Base-by-base conservation (phyloP, 2,888 invertebrate species). In the Acleris cristana region DNA sequence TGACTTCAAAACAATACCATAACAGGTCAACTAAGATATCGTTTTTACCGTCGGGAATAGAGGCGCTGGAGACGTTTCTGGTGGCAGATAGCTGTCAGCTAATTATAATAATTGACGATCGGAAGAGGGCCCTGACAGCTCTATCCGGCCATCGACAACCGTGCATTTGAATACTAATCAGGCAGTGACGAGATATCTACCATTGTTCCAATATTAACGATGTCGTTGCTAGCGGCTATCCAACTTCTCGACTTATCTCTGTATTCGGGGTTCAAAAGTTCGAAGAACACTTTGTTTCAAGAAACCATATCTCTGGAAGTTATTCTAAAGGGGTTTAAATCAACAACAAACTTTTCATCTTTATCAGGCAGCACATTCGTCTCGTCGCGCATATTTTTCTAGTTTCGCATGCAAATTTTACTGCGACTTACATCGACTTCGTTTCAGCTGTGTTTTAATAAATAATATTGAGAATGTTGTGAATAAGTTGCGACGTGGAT, bases 71-170 rank as follows among this genome's bases (percentile, higher is more conserved):
- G 51, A 51, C 19, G 18, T 48, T 48, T 3, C 51, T 18, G 51
- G 18, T 51, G 18, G n/a, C 61, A 44, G 52, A 66, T 52, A 61
- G 45, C 21, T 10, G 61, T n/a, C 23, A 59, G 19, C 59, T 66
- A 66, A 66, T 66, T 66, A 66, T 48, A 62, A 66, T 66, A 62
- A 66, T 66, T 66, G 66, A 61, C 57, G 61, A 56, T 56, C 61
- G 65, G 60, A 66, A 61, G 65, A 61, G 54, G 56, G 18, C 18
- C 21, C 61, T 66, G 65, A 66, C 65, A 61, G 65, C 56, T 61
- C 49, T 18, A 56, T 66, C 61, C 65, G 60, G 65, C 23, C 48
- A 44, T 52, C 44, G 51, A 56, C 51, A 52, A 45, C 60, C 58
- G 26, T 53, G 45, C 44, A 56, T 56, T 66, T 52, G 44, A 61